These are phyloP conservation scores for Suillia variegata DNA, from an alignment of 2,888 invertebrate species.

Conservation along the genomic window DNA sequence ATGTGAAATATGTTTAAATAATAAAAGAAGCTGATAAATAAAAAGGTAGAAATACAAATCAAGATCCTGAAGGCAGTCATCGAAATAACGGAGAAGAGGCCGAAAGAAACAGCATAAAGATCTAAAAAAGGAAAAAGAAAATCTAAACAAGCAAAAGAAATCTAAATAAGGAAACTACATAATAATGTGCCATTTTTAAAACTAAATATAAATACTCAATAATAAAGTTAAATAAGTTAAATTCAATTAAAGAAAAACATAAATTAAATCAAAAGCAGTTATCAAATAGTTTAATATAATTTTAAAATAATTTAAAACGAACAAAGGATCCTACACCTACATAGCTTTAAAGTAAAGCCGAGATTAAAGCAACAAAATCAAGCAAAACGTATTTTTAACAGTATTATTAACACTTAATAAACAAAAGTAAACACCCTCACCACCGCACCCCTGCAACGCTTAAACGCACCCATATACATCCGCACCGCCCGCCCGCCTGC, in stretches of 20 bases:
- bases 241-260: neutral
- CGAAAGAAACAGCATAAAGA: too few species aligned
- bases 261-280: neutral
- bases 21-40: slow-evolving; percentile 11
- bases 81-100: too few species aligned
- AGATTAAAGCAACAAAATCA: slow-evolving; percentile 10
- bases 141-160: neutral
- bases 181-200: slow-evolving; percentile 19
- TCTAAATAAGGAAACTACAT: too few species aligned
- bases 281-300: neutral
- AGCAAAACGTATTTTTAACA: slow-evolving; percentile 37
- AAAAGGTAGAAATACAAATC: slow-evolving; percentile 6
- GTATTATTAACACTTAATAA: slow-evolving; percentile 39
- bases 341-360: slow-evolving; percentile 12
- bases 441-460: too few species aligned
- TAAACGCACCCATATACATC: too few species aligned
- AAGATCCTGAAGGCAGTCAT: neutral
- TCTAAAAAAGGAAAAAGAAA: slow-evolving; percentile 1
- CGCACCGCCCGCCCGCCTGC: slow-evolving; percentile 21
- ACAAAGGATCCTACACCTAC: neutral
- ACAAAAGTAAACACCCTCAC: too few species aligned
- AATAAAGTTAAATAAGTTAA: too few species aligned
- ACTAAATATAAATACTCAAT: too few species aligned
- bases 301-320: neutral
- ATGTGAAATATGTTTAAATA: neutral